phyloP scores from a whole-genome alignment of 2,113 vertebrate species.

The Scartelaos histophorus region DNA sequence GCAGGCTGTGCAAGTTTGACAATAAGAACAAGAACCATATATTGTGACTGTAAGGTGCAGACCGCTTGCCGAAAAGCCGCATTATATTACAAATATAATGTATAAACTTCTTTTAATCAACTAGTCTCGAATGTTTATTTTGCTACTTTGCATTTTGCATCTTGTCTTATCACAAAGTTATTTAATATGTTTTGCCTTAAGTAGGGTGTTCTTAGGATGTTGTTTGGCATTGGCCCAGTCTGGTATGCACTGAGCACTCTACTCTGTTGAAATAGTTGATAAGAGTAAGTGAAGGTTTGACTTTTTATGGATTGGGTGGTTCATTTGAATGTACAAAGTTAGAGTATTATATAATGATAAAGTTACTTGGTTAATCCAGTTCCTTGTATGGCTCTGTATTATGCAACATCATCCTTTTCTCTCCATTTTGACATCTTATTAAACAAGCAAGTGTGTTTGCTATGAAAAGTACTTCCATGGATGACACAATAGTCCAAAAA shows the following conservation, averaged over 20 bases:
- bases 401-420: neutral
- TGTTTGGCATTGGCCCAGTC: neutral
- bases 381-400: neutral
- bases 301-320: neutral
- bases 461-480: conserved; percentile 1
- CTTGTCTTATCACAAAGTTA: neutral
- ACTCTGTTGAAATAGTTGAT: neutral
- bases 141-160: neutral
- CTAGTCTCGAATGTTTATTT: neutral
- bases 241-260: neutral
- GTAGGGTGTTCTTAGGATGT: neutral
- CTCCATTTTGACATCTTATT: neutral
- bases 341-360: neutral
- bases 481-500: neutral
- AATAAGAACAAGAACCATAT: neutral
- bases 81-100: neutral
- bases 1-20: neutral
- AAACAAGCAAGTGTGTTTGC: neutral
- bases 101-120: neutral
- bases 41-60: neutral
- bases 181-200: neutral
- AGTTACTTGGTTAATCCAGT: neutral
- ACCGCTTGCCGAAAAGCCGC: neutral
- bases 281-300: neutral
- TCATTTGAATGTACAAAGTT: neutral